Evolutionary conservation across 2,888 invertebrate species (phyloP).

Genomic region (Scelioninae gen. 1): DNA sequence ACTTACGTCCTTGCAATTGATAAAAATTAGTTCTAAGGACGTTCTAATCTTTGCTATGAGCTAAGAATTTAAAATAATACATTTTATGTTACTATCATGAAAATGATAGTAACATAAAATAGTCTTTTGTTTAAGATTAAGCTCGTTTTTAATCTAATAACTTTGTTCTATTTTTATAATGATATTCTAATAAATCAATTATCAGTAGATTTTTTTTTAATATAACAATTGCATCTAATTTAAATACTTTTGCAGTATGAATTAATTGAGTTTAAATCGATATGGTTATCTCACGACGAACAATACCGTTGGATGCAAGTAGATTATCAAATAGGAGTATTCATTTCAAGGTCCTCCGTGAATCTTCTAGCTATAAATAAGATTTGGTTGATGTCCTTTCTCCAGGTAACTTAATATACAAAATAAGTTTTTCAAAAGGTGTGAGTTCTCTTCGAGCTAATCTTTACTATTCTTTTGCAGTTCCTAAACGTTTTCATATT

Average conservation of each 20-base stretch:
- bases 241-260: slow-evolving; percentile 87
- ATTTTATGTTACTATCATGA: no score
- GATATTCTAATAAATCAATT: no score
- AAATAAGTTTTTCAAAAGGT: no score
- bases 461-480: slow-evolving; percentile 84
- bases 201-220: no score
- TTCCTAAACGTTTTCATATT: slow-evolving; percentile 86
- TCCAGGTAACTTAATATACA: slow-evolving; percentile 86
- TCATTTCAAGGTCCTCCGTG: slow-evolving; percentile 92
- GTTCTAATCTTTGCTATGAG: no score
- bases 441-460: no score
- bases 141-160: no score
- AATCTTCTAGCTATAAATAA: slow-evolving; percentile 88
- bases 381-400: slow-evolving; percentile 89
- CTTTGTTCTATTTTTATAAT: no score
- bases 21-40: no score
- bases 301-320: slow-evolving; percentile 94
- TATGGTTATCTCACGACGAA: slow-evolving; percentile 86
- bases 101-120: no score
- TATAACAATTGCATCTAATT: neutral
- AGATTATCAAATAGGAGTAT: slow-evolving; percentile 93
- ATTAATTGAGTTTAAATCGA: slow-evolving; percentile 88
- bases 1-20: no score
- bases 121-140: no score
- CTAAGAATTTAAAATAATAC: neutral